Conservation (phyloP, 2,888 invertebrate genomes). For the Nomada fucata region DNA sequence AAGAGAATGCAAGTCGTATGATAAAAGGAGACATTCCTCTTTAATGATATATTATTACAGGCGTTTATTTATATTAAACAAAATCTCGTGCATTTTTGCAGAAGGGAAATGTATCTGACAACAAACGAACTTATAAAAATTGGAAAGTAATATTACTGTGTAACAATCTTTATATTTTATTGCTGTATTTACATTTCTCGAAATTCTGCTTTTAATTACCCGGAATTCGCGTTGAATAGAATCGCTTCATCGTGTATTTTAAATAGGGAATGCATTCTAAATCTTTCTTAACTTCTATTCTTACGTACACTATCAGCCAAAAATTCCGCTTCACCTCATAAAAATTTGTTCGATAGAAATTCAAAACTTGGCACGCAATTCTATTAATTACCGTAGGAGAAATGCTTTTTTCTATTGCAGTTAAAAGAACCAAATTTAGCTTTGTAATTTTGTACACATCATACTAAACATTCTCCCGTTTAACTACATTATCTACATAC, state of each 20-base stretch:
- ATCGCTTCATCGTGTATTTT: background rate
- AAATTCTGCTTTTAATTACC: background rate
- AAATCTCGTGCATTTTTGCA: no score
- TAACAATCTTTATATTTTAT: conserved; percentile 7
- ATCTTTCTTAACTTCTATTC: background rate
- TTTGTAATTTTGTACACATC: no score
- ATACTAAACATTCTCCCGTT: no score
- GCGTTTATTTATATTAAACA: no score
- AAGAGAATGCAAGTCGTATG: no score
- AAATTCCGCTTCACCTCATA: background rate
- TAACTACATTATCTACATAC: no score
- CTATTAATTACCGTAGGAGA: no score
- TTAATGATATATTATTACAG: no score
- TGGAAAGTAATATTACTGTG: background rate
- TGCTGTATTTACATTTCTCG: conserved; percentile 6
- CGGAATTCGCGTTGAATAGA: background rate
- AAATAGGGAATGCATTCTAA: background rate
- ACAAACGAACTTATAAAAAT: background rate
- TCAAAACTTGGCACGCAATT: no score
- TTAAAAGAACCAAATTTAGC: background rate
- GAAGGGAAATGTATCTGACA: no score
- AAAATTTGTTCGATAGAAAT: background rate
- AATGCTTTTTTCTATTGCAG: background rate
- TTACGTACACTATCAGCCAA: background rate
- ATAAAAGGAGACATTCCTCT: no score